Evolutionary conservation across 92 coral and sea anemone species (phyloP).

Genomic region (Porites divaricata): DNA sequence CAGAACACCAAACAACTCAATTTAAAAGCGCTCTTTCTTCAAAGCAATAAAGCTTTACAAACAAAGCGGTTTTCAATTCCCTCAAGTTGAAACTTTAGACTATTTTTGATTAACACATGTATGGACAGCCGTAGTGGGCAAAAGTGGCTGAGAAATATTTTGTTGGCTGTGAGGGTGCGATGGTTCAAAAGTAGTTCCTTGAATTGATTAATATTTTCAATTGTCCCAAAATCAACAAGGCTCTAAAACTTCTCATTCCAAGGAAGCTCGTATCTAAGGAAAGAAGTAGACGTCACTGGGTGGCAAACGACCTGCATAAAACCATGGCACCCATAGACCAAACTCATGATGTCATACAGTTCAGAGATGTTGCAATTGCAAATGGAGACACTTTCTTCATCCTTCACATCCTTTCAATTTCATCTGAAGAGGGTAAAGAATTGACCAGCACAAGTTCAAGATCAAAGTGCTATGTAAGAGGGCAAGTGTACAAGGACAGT

Average conservation of each 20-base stretch:
- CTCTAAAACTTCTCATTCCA: constrained; percentile 41
- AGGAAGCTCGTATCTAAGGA: constrained; percentile 52
- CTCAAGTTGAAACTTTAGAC: no score
- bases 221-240: constrained; percentile 31
- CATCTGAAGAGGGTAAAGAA: constrained; percentile 26
- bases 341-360: constrained; percentile 22
- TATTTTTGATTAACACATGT: no score
- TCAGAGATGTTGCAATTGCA: constrained; percentile 38
- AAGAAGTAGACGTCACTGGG: constrained; percentile 47
- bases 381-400: neutral
- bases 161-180: no score
- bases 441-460: constrained; percentile 5
- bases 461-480: constrained; percentile 12
- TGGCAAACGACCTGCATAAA: constrained; percentile 11
- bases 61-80: no score
- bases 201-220: no score
- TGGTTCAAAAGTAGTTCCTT: no score
- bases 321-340: constrained; percentile 6
- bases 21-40: no score
- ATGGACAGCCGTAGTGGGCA: no score
- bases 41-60: no score
- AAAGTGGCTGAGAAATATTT: no score
- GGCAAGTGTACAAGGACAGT: neutral
- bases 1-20: no score
- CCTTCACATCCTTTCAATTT: constrained; percentile 12